Conservation (phyloP, 1,140 invertebrate species). For the Conus betulinus region DNA sequence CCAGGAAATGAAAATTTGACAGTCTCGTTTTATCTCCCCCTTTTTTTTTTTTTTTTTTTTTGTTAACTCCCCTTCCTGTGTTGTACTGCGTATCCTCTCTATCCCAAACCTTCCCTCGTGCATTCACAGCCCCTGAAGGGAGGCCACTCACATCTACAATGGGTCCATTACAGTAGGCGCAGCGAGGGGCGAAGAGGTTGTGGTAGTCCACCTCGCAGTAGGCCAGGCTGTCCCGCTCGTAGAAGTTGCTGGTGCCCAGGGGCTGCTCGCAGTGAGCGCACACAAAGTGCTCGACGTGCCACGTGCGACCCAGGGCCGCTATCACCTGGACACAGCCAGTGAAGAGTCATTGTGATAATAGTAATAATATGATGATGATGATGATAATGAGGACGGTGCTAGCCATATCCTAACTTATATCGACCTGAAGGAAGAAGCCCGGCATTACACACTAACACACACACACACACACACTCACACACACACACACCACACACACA, state of each 20-base stretch:
- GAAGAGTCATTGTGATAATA: too few species aligned
- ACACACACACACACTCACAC: background rate
- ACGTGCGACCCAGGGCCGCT: slow-evolving; percentile 98
- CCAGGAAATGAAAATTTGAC: too few species aligned
- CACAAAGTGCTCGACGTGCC: slow-evolving; percentile 99
- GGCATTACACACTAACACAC: background rate
- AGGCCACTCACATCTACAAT: slow-evolving; percentile 91
- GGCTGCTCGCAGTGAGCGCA: slow-evolving; percentile 98
- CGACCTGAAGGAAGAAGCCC: too few species aligned
- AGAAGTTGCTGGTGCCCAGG: slow-evolving; percentile 98
- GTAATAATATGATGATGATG: too few species aligned
- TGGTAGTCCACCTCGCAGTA: slow-evolving; percentile 99
- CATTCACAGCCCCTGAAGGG: too few species aligned
- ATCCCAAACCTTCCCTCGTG: too few species aligned
- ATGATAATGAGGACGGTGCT: too few species aligned
- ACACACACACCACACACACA: slow-evolving; percentile 9
- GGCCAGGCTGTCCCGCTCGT: slow-evolving; percentile 95
- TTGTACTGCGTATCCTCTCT: too few species aligned
- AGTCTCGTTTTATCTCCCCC: too few species aligned
- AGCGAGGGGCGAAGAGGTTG: slow-evolving; percentile 97
- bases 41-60: too few species aligned
- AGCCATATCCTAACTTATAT: too few species aligned
- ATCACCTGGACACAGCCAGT: slow-evolving; percentile 75
- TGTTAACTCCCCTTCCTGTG: too few species aligned
- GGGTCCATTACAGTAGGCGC: slow-evolving; percentile 98